These are phyloP conservation scores for Caenorhabditis sp. DNA, from an alignment of 2,888 invertebrate species.

Conservation along the genomic window DNA sequence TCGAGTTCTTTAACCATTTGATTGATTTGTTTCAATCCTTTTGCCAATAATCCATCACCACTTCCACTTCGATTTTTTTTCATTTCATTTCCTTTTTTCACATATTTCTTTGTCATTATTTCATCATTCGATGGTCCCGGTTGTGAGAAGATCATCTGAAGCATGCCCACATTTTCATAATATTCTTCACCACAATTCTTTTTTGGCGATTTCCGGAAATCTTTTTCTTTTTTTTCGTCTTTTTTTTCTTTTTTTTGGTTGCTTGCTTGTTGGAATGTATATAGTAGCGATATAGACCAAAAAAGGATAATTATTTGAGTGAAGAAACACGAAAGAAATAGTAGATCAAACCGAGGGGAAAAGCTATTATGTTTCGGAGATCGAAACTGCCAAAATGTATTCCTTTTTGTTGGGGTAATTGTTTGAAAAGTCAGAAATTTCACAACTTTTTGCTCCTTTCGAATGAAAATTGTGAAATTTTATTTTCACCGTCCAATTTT, in stretches of 20 bases:
- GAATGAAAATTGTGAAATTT: no score
- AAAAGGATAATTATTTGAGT: slow-evolving; percentile 1
- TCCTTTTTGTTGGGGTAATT: no score
- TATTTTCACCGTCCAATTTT: no score
- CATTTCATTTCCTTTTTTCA: neutral
- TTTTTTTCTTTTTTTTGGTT: neutral
- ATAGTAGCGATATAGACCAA: neutral
- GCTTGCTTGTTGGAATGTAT: neutral
- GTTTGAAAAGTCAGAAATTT: no score
- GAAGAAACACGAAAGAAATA: neutral
- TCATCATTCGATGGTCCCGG: slow-evolving; percentile 1
- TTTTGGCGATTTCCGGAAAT: neutral
- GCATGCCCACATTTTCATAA: neutral
- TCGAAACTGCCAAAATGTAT: no score
- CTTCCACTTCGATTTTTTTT: neutral
- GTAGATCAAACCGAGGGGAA: neutral
- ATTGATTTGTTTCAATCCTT: slow-evolving; percentile 40
- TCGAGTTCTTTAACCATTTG: slow-evolving; percentile 34
- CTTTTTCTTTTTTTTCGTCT: neutral
- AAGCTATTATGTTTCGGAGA: no score
- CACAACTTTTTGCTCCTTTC: no score
- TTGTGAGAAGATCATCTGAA: slow-evolving; percentile 1
- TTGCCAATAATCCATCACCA: slow-evolving; percentile 32
- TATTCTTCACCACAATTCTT: neutral
- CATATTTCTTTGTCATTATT: neutral